phyloP scores from a whole-genome alignment of 2,888 invertebrate species.

The Zaprionus obscuricornis region DNA sequence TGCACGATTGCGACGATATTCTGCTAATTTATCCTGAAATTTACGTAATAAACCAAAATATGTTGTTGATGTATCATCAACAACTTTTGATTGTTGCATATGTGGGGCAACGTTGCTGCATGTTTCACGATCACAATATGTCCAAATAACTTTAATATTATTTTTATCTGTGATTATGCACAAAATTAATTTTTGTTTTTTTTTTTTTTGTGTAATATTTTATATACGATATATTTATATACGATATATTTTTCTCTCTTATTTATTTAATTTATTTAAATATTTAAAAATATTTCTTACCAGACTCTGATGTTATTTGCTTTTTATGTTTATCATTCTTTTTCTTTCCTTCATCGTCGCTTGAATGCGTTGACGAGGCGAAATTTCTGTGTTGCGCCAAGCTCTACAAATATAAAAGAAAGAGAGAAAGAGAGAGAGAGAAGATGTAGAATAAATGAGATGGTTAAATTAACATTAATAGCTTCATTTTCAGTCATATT shows the following conservation, averaged over 20 bases:
- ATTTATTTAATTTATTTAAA: constrained; percentile 15
- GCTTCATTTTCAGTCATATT: constrained; percentile 56
- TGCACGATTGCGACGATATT: too few relatives aligned
- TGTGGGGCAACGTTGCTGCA: too few relatives aligned
- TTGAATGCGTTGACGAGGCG: constrained; percentile 43
- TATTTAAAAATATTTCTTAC: constrained; percentile 59
- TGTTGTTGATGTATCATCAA: too few relatives aligned
- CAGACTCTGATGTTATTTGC: constrained; percentile 34
- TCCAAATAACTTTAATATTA: too few relatives aligned
- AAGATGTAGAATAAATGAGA: constrained; percentile 19
- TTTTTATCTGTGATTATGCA: too few relatives aligned
- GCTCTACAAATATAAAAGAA: constrained; percentile 28
- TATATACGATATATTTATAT: constrained; percentile 11
- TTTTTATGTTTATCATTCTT: constrained; percentile 53
- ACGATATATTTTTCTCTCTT: too few relatives aligned
- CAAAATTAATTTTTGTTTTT: too few relatives aligned
- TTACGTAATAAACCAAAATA: too few relatives aligned
- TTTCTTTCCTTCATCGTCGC: constrained; percentile 43
- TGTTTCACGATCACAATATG: too few relatives aligned
- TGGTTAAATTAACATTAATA: constrained; percentile 63
- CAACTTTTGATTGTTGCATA: too few relatives aligned
- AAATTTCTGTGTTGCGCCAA: constrained; percentile 58
- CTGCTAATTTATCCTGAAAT: too few relatives aligned
- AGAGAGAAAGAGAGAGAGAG: neutral
- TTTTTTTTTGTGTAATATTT: too few relatives aligned